A percentile compares a stretch with the other conserved stretches of the same genome.
Conservation (phyloP, 2,888 invertebrate species). For the Dasysyrphus tricinctus region DNA sequence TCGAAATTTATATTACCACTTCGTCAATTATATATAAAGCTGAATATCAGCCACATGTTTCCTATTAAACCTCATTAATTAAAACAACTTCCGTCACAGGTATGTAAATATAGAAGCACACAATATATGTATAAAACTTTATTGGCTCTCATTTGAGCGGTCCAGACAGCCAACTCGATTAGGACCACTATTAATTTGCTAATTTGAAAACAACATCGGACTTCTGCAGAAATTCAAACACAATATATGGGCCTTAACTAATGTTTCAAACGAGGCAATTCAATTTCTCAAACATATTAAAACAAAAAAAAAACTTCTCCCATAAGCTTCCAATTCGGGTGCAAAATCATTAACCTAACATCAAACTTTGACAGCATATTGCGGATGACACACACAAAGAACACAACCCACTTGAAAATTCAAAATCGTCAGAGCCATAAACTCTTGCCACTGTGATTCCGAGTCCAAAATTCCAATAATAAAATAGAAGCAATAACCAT, state of each 20-base stretch:
- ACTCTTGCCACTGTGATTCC: constrained; percentile 32
- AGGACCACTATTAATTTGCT: constrained; percentile 44
- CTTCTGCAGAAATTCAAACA: neutral
- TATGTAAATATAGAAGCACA: constrained; percentile 34
- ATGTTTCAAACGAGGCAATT: constrained; percentile 2
- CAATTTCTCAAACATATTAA: neutral
- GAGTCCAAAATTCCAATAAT: constrained; percentile 43
- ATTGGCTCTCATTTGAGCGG: constrained; percentile 58
- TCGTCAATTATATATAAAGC: neutral
- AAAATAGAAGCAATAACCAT: constrained; percentile 69
- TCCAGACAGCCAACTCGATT: constrained; percentile 56
- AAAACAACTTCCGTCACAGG: constrained; percentile 48
- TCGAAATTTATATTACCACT: neutral
- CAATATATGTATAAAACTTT: constrained; percentile 55
- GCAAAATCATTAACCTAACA: constrained; percentile 72
- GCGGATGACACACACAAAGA: constrained; percentile 56
- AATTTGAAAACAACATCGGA: constrained; percentile 58
- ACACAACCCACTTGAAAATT: constrained; percentile 52
- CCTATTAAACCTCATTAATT: constrained; percentile 46
- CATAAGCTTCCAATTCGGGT: constrained; percentile 67
- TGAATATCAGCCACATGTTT: constrained; percentile 30
- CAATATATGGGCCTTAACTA: neutral
- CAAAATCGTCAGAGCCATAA: constrained; percentile 38
- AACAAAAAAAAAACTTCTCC: constrained; percentile 32
- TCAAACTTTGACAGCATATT: constrained; percentile 59